Conservation (phyloP, 2,888 invertebrate species). For the Erpobdella octoculata region DNA sequence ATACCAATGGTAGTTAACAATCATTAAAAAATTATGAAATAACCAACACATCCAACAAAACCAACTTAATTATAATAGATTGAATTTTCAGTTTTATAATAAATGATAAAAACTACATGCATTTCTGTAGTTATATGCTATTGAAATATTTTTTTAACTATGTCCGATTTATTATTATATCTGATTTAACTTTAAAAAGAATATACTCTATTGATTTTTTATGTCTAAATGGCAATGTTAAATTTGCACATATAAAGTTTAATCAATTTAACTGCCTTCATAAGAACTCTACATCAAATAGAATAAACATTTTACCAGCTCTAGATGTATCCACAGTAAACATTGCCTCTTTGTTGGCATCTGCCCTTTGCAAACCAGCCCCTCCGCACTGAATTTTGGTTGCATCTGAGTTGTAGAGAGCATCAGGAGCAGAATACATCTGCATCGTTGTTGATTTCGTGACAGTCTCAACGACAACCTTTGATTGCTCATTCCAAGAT, state of each 20-base stretch:
- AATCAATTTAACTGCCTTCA: not conserved
- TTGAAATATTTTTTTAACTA: not conserved
- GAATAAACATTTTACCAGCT: conserved; percentile 67
- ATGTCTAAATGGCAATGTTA: no score
- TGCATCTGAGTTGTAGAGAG: conserved; percentile 88
- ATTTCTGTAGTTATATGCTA: no score
- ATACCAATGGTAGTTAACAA: no score
- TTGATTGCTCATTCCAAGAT: conserved; percentile 67
- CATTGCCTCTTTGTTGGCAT: conserved; percentile 80
- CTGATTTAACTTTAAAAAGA: not conserved
- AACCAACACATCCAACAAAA: no score
- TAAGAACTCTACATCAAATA: not conserved
- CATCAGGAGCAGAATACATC: conserved; percentile 56
- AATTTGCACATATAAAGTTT: not conserved
- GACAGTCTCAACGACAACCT: conserved; percentile 82
- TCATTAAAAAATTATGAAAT: no score
- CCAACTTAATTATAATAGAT: no score
- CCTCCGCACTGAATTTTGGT: conserved; percentile 82
- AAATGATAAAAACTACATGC: no score
- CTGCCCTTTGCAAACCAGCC: conserved; percentile 90
- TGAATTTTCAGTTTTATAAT: no score
- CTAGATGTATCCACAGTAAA: conserved; percentile 80
- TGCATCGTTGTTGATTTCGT: conserved; percentile 54
- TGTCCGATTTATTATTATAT: not conserved
- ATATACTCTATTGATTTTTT: no score